phyloP scores from a whole-genome alignment of 2,797 vertebrate species.

The Prionace glauca region DNA sequence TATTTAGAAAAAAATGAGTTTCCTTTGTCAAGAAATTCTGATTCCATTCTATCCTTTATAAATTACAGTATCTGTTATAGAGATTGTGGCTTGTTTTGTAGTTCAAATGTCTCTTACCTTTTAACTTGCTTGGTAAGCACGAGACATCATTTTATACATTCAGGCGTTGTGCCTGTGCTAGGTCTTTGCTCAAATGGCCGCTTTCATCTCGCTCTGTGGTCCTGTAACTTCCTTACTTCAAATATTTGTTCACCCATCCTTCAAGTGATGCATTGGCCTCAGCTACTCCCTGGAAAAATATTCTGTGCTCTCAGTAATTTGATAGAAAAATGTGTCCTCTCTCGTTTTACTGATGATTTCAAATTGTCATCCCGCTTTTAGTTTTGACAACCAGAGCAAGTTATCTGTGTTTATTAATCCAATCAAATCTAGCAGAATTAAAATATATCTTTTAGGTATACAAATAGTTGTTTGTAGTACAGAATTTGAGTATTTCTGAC shows the following conservation, averaged over 20 bases:
- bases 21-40: neutral
- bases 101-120: neutral
- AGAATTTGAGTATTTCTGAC: no score
- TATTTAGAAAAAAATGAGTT: neutral
- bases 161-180: neutral
- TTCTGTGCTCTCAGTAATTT: neutral
- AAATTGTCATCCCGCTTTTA: neutral
- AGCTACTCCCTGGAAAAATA: neutral
- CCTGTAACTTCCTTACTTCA: neutral
- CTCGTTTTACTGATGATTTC: neutral
- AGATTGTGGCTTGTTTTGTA: neutral
- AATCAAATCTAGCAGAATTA: neutral
- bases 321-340: neutral
- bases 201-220: neutral
- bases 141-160: neutral
- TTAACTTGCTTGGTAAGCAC: neutral
- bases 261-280: neutral
- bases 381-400: neutral
- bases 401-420: neutral
- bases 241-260: neutral
- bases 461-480: no score
- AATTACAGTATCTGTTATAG: neutral
- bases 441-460: neutral
- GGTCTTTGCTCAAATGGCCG: neutral
- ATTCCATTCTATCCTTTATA: neutral